A percentile compares a stretch with the other conserved stretches of the same genome.
Evolutionary conservation across 2,888 invertebrate genomes (phyloP).

Genomic region (Ferrisia virgata): DNA sequence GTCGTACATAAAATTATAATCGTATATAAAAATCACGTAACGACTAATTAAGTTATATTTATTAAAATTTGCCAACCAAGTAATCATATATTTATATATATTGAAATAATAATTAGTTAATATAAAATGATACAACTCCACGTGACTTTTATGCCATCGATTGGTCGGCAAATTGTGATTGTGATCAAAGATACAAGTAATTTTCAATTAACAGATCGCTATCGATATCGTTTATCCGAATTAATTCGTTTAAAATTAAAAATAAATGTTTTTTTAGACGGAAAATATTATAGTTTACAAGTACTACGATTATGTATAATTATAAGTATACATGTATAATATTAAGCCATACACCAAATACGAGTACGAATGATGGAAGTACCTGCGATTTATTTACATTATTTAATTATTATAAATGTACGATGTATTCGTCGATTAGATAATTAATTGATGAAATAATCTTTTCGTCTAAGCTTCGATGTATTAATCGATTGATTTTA

Average conservation of each 20-base stretch:
- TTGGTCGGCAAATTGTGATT: not conserved
- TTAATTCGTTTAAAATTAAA: not conserved
- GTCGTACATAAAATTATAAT: too few relatives aligned
- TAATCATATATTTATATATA: too few relatives aligned
- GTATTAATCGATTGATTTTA: not conserved
- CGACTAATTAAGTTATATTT: not conserved
- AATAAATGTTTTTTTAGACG: not conserved
- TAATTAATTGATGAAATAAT: constrained; percentile 10
- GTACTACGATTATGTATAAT: too few relatives aligned
- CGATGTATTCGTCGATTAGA: not conserved
- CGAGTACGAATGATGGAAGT: too few relatives aligned
- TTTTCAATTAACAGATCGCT: not conserved
- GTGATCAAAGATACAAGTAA: not conserved
- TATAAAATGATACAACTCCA: not conserved
- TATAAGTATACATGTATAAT: too few relatives aligned
- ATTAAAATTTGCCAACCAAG: not conserved
- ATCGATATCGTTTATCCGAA: not conserved
- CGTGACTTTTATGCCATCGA: not conserved
- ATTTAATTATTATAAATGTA: constrained; percentile 15
- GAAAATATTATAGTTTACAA: not conserved
- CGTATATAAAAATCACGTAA: too few relatives aligned
- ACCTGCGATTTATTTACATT: constrained; percentile 2
- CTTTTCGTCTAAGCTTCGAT: not conserved
- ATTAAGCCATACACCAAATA: too few relatives aligned
- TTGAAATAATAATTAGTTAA: not conserved